phyloP scores from a whole-genome alignment of 2,113 vertebrate species.

The Phoxinus phoxinus region DNA sequence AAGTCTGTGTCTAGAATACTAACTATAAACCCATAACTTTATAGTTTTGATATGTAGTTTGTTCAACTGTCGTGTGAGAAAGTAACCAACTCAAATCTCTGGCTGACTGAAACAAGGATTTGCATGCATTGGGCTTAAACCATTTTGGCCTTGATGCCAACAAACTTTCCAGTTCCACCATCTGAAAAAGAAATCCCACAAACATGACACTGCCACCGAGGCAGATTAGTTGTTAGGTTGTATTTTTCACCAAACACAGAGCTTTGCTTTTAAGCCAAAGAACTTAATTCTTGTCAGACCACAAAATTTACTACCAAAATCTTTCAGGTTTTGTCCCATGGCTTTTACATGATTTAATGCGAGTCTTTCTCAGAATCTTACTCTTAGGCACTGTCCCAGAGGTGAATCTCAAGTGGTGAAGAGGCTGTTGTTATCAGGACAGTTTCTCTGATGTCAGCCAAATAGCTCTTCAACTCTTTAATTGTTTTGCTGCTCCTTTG shows the following conservation, averaged over 20 bases:
- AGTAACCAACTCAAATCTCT: not conserved
- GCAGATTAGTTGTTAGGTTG: not conserved
- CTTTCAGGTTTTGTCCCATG: not conserved
- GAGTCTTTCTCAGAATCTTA: not conserved
- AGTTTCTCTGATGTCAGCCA: not conserved
- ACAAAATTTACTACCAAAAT: not conserved
- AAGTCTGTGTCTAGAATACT: not conserved
- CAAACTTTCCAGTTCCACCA: conserved; percentile 1
- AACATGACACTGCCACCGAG: not conserved
- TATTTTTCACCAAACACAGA: not conserved
- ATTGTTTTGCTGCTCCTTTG: not conserved
- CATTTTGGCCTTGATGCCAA: conserved; percentile 1
- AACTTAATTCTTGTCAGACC: not conserved
- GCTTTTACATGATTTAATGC: not conserved
- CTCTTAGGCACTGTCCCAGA: not conserved
- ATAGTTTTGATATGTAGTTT: not conserved
- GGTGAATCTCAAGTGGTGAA: not conserved
- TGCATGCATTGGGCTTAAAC: conserved; percentile 33
- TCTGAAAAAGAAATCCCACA: not conserved
- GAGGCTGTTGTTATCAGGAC: not conserved
- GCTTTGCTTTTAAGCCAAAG: not conserved
- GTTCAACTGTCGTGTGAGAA: not conserved
- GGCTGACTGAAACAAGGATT: conserved; percentile 19
- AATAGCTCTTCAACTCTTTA: not conserved
- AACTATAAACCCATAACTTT: not conserved